These are phyloP conservation scores for Pseudachorutes palmiensis DNA, from an alignment of 1,140 invertebrate species.

Conservation along the genomic window DNA sequence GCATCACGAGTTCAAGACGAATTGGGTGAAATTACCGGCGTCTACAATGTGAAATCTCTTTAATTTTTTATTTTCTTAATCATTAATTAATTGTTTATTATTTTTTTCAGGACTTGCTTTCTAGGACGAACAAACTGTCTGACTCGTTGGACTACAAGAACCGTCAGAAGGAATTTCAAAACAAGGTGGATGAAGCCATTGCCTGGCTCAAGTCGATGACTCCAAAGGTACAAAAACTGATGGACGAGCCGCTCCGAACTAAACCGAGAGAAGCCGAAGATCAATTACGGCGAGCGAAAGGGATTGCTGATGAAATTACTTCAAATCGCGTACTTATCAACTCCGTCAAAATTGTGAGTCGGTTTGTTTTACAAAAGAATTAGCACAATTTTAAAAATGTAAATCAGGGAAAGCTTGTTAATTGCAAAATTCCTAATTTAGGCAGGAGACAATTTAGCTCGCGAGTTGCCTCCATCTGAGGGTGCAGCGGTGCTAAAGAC, in stretches of 20 bases:
- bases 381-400: not conserved
- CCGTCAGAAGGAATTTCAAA: slow-evolving; percentile 69
- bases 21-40: slow-evolving; percentile 48
- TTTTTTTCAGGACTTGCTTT: not conserved
- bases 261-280: slow-evolving; percentile 79
- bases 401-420: not conserved
- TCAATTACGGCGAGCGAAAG: slow-evolving; percentile 72
- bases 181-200: slow-evolving; percentile 69
- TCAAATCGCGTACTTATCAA: slow-evolving; percentile 58
- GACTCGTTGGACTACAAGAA: slow-evolving; percentile 67
- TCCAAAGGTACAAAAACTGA: slow-evolving; percentile 47
- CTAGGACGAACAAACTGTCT: not conserved
- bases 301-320: slow-evolving; percentile 75
- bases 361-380: not conserved
- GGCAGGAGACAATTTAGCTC: not conserved
- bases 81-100: not conserved
- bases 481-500: not conserved
- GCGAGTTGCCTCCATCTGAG: not conserved
- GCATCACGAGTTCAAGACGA: slow-evolving; percentile 62
- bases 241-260: slow-evolving; percentile 73
- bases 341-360: not conserved
- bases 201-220: slow-evolving; percentile 70
- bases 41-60: slow-evolving; percentile 61
- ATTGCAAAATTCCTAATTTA: not conserved
- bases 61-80: not conserved